These are phyloP conservation scores for Acanthurus tractus DNA, from an alignment of 2,797 vertebrate species.

Conservation along the genomic window DNA sequence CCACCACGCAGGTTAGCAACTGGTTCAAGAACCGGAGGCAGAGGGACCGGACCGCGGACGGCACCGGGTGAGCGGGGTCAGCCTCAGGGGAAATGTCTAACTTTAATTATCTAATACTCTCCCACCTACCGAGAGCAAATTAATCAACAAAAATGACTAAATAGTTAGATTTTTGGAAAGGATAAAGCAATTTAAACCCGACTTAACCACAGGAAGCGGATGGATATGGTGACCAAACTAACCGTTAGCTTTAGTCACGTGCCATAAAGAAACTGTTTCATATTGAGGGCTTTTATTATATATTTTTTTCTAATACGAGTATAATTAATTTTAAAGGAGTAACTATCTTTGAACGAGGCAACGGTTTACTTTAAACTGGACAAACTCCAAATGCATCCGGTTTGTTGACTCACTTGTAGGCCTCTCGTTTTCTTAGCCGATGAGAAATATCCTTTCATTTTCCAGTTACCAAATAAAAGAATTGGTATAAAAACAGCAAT, in stretches of 20 bases:
- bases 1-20: constrained; percentile 95
- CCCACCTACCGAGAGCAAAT: too few species aligned
- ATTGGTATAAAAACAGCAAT: too few species aligned
- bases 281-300: too few species aligned
- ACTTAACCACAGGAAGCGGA: background rate
- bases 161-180: background rate
- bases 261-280: background rate
- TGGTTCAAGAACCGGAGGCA: constrained; percentile 98
- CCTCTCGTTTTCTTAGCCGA: too few species aligned
- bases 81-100: fast-evolving
- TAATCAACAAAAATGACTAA: background rate
- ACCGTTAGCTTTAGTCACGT: background rate
- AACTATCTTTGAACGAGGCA: too few species aligned
- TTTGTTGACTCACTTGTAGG: too few species aligned
- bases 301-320: too few species aligned
- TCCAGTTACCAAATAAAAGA: too few species aligned
- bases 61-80: constrained; percentile 37
- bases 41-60: constrained; percentile 84
- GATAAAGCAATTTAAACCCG: background rate
- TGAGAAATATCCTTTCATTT: too few species aligned
- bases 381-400: too few species aligned
- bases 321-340: too few species aligned
- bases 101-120: background rate
- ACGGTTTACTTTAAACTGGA: too few species aligned
- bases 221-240: background rate